These are phyloP conservation scores for Ursus arctos DNA, from an alignment of 2,113 vertebrate species.

Conservation along the genomic window DNA sequence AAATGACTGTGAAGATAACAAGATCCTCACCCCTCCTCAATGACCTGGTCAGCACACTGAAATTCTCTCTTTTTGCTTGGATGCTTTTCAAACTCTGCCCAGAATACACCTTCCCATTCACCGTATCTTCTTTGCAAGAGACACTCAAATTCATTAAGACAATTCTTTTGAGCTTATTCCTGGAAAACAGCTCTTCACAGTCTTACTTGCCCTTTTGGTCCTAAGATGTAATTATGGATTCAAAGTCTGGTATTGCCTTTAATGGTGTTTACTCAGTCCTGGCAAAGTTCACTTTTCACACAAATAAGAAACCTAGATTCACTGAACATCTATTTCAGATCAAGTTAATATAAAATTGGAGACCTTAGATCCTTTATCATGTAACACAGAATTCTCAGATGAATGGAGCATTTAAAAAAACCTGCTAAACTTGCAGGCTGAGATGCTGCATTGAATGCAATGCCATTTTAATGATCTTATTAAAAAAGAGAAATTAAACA, in stretches of 20 bases:
- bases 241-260: not conserved
- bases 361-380: not conserved
- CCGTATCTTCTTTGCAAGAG: conserved; percentile 1
- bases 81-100: conserved; percentile 18
- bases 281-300: conserved; percentile 47
- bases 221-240: conserved; percentile 34
- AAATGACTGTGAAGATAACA: conserved; percentile 30
- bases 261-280: conserved; percentile 38
- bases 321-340: not conserved
- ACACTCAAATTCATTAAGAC: conserved; percentile 32
- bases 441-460: not conserved
- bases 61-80: not conserved
- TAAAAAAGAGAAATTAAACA: conserved; percentile 54
- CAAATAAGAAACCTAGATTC: conserved; percentile 47
- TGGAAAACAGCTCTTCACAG: not conserved
- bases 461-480: not conserved
- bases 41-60: not conserved
- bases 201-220: conserved; percentile 35
- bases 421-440: not conserved
- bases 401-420: conserved; percentile 13
- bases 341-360: conserved; percentile 46
- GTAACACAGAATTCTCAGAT: conserved; percentile 10
- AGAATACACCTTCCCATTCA: not conserved
- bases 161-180: not conserved
- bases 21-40: not conserved